A percentile compares a stretch with the other conserved stretches of the same genome.
Evolutionary conservation across 2,888 invertebrate species (phyloP).

Genomic region (Ommatoiulus sabulosus): DNA sequence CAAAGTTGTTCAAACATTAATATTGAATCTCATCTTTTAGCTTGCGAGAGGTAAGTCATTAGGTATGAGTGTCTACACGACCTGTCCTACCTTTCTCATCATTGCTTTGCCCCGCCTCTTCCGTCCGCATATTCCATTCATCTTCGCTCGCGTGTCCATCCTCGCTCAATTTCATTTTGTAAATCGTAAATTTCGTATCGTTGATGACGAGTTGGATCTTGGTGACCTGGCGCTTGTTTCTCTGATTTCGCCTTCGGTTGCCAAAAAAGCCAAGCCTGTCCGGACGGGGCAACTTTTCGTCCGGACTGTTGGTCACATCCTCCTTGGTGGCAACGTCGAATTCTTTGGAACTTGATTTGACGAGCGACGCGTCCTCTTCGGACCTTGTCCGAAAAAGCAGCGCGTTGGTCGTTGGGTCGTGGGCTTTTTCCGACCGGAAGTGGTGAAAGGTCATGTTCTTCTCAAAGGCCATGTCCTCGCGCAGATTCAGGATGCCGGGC

Average conservation of each 20-base stretch:
- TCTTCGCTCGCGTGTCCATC: slow-evolving; percentile 12
- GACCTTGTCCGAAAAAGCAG: neutral
- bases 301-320: neutral
- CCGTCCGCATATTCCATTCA: neutral
- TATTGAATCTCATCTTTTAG: no score
- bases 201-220: slow-evolving; percentile 46
- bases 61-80: no score
- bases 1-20: no score
- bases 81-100: slow-evolving; percentile 6
- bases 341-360: neutral
- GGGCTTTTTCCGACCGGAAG: neutral
- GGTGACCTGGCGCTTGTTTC: neutral
- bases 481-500: neutral
- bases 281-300: neutral
- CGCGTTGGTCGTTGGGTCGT: neutral
- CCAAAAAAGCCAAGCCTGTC: neutral
- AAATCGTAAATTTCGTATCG: slow-evolving; percentile 49
- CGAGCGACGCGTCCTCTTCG: neutral
- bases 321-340: neutral
- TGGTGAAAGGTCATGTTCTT: neutral
- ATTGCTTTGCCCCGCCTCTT: neutral
- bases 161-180: slow-evolving; percentile 26
- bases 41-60: no score
- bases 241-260: neutral
- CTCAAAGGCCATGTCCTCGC: neutral